Conservation (phyloP, 2,113 vertebrate species). For the Xerus inauris region DNA sequence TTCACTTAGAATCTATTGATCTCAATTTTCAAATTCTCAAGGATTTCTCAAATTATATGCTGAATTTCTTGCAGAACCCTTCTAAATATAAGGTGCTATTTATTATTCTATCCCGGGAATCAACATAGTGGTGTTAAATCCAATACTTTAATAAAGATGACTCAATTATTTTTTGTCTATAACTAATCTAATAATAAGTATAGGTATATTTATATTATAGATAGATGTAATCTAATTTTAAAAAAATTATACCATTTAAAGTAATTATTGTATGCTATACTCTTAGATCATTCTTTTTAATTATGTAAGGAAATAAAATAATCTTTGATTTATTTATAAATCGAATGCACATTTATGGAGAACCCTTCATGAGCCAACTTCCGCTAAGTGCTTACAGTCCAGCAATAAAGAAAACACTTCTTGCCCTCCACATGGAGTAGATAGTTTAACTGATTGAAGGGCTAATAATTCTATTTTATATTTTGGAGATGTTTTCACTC, state of each 20-base stretch:
- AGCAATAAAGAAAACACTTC: not conserved
- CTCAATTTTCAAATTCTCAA: slow-evolving; percentile 13
- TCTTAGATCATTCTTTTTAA: not conserved
- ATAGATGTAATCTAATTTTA: not conserved
- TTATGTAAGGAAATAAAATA: not conserved
- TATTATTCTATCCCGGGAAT: slow-evolving; percentile 16
- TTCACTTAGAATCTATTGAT: not conserved
- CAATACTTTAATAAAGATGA: not conserved
- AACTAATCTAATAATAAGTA: not conserved
- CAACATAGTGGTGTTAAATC: not conserved
- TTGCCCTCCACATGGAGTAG: not conserved
- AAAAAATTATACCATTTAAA: not conserved
- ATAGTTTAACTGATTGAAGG: not conserved
- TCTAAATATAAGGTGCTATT: not conserved
- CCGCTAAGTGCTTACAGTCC: not conserved
- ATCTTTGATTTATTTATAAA: slow-evolving; percentile 25
- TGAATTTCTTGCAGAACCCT: not conserved
- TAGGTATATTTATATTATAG: not conserved
- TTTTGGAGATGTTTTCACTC: not conserved
- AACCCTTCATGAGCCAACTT: not conserved
- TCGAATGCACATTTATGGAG: not conserved
- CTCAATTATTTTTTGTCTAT: not conserved
- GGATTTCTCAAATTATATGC: not conserved
- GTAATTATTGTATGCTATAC: not conserved
- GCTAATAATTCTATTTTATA: not conserved